phyloP scores from a whole-genome alignment of 2,888 invertebrate genomes.

The Cancer borealis region DNA sequence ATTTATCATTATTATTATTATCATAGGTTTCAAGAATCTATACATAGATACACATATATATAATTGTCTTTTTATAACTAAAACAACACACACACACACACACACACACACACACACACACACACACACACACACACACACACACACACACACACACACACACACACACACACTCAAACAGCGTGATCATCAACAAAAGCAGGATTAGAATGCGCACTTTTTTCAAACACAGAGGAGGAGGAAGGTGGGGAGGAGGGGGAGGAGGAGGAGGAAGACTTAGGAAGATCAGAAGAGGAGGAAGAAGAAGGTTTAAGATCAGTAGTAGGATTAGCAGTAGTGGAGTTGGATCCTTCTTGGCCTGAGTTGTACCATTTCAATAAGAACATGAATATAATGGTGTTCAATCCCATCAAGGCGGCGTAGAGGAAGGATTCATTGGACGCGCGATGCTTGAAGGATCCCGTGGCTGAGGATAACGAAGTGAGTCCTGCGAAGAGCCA shows the following conservation, averaged over 20 bases:
- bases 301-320: background rate
- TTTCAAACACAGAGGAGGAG: background rate
- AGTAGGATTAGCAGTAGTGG: background rate
- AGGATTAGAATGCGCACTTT: background rate
- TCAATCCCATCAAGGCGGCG: conserved; percentile 64
- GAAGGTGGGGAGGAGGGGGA: background rate
- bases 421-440: conserved; percentile 75
- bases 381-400: conserved; percentile 72
- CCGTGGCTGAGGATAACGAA: conserved; percentile 44
- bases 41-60: no score
- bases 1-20: no score
- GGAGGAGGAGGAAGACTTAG: background rate
- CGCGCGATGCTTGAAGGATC: conserved; percentile 67
- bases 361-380: conserved; percentile 65
- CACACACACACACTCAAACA: background rate
- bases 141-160: background rate
- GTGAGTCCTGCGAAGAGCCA: conserved; percentile 75
- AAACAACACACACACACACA: background rate
- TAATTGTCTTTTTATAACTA: no score
- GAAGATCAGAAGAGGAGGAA: background rate
- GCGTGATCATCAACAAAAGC: background rate
- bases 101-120: background rate
- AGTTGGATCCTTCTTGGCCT: background rate
- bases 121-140: background rate
- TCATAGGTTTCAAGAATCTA: no score